Evolutionary conservation across 1,140 invertebrate genomes (phyloP), one percentile per base, ranked within the genome.

Genomic region (Caenorhabditis briggsae): DNA sequence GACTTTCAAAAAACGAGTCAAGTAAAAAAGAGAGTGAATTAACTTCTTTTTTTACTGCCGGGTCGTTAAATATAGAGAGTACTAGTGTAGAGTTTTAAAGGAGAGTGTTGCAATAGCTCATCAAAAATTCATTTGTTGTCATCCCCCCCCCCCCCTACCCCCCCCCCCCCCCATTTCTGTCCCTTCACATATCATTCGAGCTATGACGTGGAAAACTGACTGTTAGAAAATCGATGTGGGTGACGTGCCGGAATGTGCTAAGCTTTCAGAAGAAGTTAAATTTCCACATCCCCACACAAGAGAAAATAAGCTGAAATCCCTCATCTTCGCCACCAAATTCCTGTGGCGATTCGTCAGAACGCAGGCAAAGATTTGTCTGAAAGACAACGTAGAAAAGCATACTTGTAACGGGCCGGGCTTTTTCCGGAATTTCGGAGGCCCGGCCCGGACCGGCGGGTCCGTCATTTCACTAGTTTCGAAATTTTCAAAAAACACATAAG

Each of bases 121-220:
- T 78, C 70, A 50, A 78, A 50, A 78, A 78, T 78, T 78, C 70
- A 78, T 78, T 78, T 78, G 70, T 78, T 78, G 70, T 70, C 70
- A 50, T 78, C 50, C 41, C n/a, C n/a, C n/a, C n/a, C n/a, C n/a
- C n/a, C n/a, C n/a, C n/a, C n/a, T n/a, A n/a, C n/a, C n/a, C n/a
- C n/a, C n/a, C n/a, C n/a, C n/a, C n/a, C n/a, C n/a, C n/a, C 11
- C 70, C 33, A 11, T 16, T 53, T 53, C 50, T 53, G 33, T 33
- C 33, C 33, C 50, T 53, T 53, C 50, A 53, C 12, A 53, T 53
- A 11, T 11, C 16, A 14, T 53, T 14, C 12, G 16, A 14, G 50
- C 70, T 70, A 78, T 78, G 46, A 78, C 70, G 46, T 50, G 65
- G 46, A 25, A 65, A 14, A 41, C n/a, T 33, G 33, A 33, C 33